These are phyloP conservation scores for Oxytorus armatus DNA, from an alignment of 2,888 invertebrate genomes.

Conservation along the genomic window DNA sequence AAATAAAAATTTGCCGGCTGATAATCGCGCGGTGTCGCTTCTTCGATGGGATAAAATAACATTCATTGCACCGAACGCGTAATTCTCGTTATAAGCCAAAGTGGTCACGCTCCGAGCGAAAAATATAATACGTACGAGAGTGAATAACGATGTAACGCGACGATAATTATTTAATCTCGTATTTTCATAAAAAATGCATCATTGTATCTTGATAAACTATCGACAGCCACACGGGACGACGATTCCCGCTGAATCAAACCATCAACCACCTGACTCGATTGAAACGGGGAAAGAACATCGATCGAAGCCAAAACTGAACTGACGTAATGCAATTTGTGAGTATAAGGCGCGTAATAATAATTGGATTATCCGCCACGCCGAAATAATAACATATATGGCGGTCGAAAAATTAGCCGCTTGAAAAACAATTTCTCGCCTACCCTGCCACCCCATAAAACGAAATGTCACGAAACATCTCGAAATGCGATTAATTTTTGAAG, in stretches of 20 bases:
- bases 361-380: neutral
- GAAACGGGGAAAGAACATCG: neutral
- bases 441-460: too few relatives aligned
- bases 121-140: too few relatives aligned
- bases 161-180: too few relatives aligned
- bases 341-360: too few relatives aligned
- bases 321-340: neutral
- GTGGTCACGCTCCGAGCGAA: too few relatives aligned
- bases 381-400: conserved; percentile 22
- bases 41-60: neutral
- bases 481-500: too few relatives aligned
- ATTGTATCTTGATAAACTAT: neutral
- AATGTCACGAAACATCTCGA: too few relatives aligned
- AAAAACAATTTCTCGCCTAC: too few relatives aligned
- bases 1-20: neutral
- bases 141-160: too few relatives aligned
- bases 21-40: neutral
- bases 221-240: neutral
- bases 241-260: neutral
- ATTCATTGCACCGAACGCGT: too few relatives aligned
- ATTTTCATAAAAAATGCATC: too few relatives aligned
- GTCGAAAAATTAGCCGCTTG: neutral
- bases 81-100: too few relatives aligned
- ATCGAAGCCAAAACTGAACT: neutral
- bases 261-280: neutral